Evolutionary conservation across 2,797 vertebrate genomes (phyloP), one percentile per base, ranked within the genome.

Genomic region (Phrynocephalus guinanensis): DNA sequence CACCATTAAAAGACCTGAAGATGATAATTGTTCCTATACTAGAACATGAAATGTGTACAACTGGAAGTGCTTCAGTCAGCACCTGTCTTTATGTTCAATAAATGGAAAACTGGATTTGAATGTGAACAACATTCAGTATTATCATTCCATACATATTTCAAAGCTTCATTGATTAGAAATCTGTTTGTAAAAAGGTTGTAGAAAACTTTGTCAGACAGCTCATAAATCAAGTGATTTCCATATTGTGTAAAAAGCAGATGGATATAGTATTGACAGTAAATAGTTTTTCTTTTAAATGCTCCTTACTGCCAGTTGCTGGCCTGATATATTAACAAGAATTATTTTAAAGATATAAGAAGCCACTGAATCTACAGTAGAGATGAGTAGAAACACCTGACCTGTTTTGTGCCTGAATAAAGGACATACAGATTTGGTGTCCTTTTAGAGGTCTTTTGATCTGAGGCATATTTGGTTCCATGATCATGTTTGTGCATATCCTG

Each of bases 1-100:
- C 91, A 33, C 79, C 91, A 95, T 95, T 96, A 96, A 95, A 95
- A 87, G 95, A 96, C 60, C 90, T 91, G 90, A 95, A 94, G 89
- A 83, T 91, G 89, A 94, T 95, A 95, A 96, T 95, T 90, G 66
- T 94, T 95, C 87, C 91, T 95, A 88, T 89, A 91, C 90, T 96
- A 95, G 91, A 96, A 93, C 83, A 90, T 88, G 78, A 93, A 91
- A 95, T 90, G 68, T 92, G 93, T 91, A 93, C 89, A 95, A 94
- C 50, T 79, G 78, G 88, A 93, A 94, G 91, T 89, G 90, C 89
- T 96, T 95, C 95, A 92, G 92, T 76, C 91, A 87, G 83, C 7
- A 26, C 93, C 94, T 96, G 72, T 52, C 82, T 94, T 96, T 95
- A 92, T 94, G 92, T 91, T 94, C 94, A 89, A 90, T 93, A 96